Evolutionary conservation across 2,888 invertebrate genomes (phyloP), one percentile per base, ranked within the genome.

Genomic region (Bhutanitis thaidina): DNA sequence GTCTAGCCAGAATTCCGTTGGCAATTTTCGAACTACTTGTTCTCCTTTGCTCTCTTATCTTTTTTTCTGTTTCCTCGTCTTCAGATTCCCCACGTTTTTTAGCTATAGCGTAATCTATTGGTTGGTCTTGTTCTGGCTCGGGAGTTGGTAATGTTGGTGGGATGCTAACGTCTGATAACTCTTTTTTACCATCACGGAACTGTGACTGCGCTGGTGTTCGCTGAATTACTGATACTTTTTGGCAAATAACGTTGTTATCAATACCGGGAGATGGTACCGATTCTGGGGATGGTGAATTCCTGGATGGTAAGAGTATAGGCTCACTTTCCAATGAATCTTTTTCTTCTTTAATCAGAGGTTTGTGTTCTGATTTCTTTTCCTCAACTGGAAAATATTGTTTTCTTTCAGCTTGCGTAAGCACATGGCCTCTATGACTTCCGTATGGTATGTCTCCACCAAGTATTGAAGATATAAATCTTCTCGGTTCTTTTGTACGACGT

Each of bases 61-160:
- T 91, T 62, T 91, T 93, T 82, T 91, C 95, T 55, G 91, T 93
- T 73, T 92, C 92, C 67, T 93, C 93, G 61, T 93, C 92, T 71
- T 93, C 93, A 8, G 88, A 82, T 70, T 93, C 93, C 7, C 93
- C 93, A 54, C 93, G 91, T 67, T 95, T 92, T 76, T 95, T 96
- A 16, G 96, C 96, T 59, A 96, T 95, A 69, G 93, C 96, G 74
- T 96, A 96, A 73, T 96, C 96, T 55, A 96, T 96, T 0, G 96
- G 96, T 65, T 96, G 96, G 55, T 96, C 96, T 80, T 95, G 94
- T 74, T 93, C 94, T 0, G 94, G 94, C 64, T 93, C 93, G 53
- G 87, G 57, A 37, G 87, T 61, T 5, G 90, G 87, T 54, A 90
- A 64, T 34, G 90, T 83, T 39, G 87, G 64, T 40, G 92, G 92